Conservation (phyloP, 2,888 invertebrate genomes). For the Cistogaster globosa region DNA sequence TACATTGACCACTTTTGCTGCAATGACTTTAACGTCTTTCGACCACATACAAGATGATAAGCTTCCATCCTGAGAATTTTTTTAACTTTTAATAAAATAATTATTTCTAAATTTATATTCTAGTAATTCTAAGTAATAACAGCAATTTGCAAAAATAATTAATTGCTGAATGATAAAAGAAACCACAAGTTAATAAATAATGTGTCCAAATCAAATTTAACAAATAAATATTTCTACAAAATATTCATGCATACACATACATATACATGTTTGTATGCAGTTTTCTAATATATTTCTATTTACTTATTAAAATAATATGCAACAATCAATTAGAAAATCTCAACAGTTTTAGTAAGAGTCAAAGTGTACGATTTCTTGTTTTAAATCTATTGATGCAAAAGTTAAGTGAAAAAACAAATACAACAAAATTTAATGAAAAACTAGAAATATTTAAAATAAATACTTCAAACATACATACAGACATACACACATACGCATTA, state of each 20-base stretch:
- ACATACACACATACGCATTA: background rate
- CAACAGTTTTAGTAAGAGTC: slow-evolving; percentile 76
- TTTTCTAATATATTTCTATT: too few species aligned
- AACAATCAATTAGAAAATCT: slow-evolving; percentile 78
- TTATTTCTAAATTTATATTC: too few species aligned
- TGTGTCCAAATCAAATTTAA: background rate
- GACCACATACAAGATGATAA: too few species aligned
- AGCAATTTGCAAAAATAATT: background rate
- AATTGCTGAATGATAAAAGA: background rate
- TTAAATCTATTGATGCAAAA: slow-evolving; percentile 38
- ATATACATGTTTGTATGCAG: background rate
- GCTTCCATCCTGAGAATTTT: too few species aligned
- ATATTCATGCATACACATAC: background rate
- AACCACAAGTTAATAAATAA: background rate
- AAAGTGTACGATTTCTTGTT: slow-evolving; percentile 42
- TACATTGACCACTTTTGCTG: too few species aligned
- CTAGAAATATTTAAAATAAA: slow-evolving; percentile 30
- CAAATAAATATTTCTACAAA: background rate
- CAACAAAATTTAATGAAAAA: slow-evolving; percentile 28
- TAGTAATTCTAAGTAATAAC: too few species aligned
- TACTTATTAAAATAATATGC: slow-evolving; percentile 46
- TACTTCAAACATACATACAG: background rate
- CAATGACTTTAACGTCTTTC: too few species aligned
- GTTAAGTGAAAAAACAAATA: background rate
- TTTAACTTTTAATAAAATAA: too few species aligned